Base-by-base conservation (phyloP, 2,113 vertebrate genomes). In the Thalassarche chlororhynchos region DNA sequence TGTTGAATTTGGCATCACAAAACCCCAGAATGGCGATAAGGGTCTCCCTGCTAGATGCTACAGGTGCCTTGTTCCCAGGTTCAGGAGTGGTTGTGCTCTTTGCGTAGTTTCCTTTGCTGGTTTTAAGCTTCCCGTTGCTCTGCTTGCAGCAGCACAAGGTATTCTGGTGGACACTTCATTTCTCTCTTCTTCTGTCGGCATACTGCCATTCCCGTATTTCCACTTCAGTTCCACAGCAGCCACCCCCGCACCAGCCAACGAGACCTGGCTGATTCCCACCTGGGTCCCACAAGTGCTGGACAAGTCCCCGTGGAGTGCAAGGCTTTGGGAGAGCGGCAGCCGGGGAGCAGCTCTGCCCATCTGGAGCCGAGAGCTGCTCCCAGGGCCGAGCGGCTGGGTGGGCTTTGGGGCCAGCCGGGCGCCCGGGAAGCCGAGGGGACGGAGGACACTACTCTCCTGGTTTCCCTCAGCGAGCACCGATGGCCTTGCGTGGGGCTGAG, bases 241-340 rank as follows among this genome's bases (percentile, higher is more conserved):
- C 49, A 23, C 34, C 25, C 11, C 9, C 12, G 2, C 14, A 18
- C 29, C 25, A 42, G 38, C 40, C 13, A n/a, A 16, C 1, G 1
- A 24, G 40, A 72, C 52, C 61, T 17, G 46, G 16, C 31, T 47
- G 38, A 28, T 24, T 9, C 46, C 51, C 28, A 5, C 29, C n/a
- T 13, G 65, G 19, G 16, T 49, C 65, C 49, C 51, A 57, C 21
- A 51, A 26, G 31, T 18, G 34, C 21, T 17, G 34, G 52, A 15
- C 38, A 60, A n/a, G 25, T 24, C 52, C 34, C 12, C 0, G 1
- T 10, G 36, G 77, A 32, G 29, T 2, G 2, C 0, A 1, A 55
- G 55, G 54, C 8, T 55, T 25, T 49, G 62, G 51, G 32, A 64
- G n/a, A 38, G 47, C 57, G n/a, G 38, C 38, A 49, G 17, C 23